Conservation (phyloP, 2,113 vertebrate genomes). For the Hippotragus niger region DNA sequence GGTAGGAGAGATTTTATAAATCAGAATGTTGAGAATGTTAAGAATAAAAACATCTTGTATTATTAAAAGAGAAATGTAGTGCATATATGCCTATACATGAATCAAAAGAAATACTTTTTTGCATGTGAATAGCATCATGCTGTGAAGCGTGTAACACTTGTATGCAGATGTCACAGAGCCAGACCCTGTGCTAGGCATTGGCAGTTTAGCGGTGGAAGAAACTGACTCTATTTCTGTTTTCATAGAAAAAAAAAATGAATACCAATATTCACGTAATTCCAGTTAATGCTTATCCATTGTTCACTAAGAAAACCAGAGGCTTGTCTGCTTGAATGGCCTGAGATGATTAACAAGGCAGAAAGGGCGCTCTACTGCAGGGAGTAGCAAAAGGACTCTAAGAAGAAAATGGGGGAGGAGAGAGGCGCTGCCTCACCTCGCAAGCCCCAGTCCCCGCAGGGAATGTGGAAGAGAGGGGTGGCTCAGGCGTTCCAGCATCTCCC, state of each 20-base stretch:
- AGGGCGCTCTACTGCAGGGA: not conserved
- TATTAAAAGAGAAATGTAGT: not conserved
- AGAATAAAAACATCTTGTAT: not conserved
- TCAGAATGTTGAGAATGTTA: not conserved
- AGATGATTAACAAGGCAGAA: not conserved
- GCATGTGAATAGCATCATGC: not conserved
- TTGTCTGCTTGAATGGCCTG: not conserved
- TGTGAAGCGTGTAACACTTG: not conserved
- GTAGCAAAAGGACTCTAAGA: not conserved
- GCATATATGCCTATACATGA: not conserved
- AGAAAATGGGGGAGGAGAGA: not conserved
- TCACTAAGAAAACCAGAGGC: not conserved
- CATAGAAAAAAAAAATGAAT: not conserved
- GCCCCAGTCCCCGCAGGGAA: not conserved
- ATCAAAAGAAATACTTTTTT: not conserved
- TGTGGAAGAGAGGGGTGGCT: not conserved
- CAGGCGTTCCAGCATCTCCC: not conserved
- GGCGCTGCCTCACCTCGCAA: not conserved
- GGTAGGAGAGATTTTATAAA: not conserved
- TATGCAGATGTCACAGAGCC: not conserved
- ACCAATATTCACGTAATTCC: not conserved
- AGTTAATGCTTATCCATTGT: not conserved
- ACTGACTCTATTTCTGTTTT: not conserved
- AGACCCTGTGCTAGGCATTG: not conserved
- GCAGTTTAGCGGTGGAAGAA: not conserved